Percentiles rank a stretch among this genome's conserved stretches.
Evolutionary conservation across 2,888 invertebrate genomes (phyloP).

Genomic region (Phrixothrix hirtus): DNA sequence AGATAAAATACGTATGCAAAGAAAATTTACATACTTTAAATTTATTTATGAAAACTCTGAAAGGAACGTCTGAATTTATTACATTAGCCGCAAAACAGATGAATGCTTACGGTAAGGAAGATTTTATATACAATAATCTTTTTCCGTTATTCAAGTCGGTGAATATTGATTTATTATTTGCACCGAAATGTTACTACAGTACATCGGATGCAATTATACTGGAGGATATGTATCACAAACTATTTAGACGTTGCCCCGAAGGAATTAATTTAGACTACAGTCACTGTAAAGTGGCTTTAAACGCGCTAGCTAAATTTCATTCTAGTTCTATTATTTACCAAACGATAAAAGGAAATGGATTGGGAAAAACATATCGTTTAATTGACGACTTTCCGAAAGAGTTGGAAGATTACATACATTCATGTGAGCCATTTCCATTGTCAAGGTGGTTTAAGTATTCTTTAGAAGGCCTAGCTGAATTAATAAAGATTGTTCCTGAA

Average conservation of each 20-base stretch:
- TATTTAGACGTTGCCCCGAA: neutral
- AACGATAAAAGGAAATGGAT: slow-evolving; percentile 25
- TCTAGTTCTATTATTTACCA: slow-evolving; percentile 44
- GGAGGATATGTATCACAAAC: neutral
- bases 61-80: too few species aligned
- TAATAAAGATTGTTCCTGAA: neutral
- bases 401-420: slow-evolving; percentile 52
- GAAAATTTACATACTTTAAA: too few species aligned
- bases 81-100: neutral
- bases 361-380: slow-evolving; percentile 34
- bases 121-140: neutral
- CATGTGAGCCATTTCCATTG: slow-evolving; percentile 37
- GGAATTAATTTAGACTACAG: slow-evolving; percentile 25
- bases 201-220: neutral
- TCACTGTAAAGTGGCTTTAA: slow-evolving; percentile 34
- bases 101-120: neutral
- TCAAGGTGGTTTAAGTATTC: slow-evolving; percentile 26
- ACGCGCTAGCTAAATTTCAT: slow-evolving; percentile 44
- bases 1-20: too few species aligned
- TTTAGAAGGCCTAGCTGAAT: neutral
- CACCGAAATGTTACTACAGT: neutral
- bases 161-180: neutral
- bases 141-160: neutral
- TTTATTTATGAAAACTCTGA: too few species aligned
- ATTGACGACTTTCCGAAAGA: slow-evolving; percentile 43